Conservation (phyloP, 2,888 invertebrate species). For the Hermaeophaga mercurialis region DNA sequence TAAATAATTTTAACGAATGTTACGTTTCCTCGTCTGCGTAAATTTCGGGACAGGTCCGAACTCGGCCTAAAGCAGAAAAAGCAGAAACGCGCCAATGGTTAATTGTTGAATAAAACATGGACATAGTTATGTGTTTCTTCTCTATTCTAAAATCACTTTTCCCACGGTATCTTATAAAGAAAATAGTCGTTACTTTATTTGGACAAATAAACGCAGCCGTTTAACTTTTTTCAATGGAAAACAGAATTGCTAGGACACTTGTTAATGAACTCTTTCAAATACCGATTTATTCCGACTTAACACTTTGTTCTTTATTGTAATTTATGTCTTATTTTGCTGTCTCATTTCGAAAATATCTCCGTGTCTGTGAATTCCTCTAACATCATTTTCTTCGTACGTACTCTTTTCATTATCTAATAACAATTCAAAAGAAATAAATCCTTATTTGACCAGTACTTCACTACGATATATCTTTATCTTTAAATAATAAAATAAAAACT, state of each 20-base stretch:
- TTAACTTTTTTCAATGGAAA: constrained; percentile 45
- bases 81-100: background rate
- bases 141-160: constrained; percentile 44
- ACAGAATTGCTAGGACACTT: constrained; percentile 29
- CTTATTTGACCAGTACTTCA: too few species aligned
- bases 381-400: too few species aligned
- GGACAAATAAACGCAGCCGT: constrained; percentile 46
- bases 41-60: too few species aligned
- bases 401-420: too few species aligned
- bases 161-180: constrained; percentile 49
- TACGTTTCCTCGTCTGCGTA: too few species aligned
- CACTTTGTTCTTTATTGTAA: constrained; percentile 37
- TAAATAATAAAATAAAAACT: too few species aligned
- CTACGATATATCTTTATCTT: too few species aligned
- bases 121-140: constrained; percentile 35
- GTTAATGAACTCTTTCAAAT: constrained; percentile 29
- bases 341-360: constrained; percentile 22
- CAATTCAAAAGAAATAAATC: too few species aligned
- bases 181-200: constrained; percentile 47
- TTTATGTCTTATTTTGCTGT: constrained; percentile 37
- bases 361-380: background rate
- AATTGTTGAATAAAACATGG: constrained; percentile 17
- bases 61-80: too few species aligned
- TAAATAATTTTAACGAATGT: too few species aligned
- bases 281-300: constrained; percentile 24